Evolutionary conservation across 2,113 vertebrate genomes (phyloP), one percentile per base, ranked within the genome.

Genomic region (Piliocolobus tephrosceles): DNA sequence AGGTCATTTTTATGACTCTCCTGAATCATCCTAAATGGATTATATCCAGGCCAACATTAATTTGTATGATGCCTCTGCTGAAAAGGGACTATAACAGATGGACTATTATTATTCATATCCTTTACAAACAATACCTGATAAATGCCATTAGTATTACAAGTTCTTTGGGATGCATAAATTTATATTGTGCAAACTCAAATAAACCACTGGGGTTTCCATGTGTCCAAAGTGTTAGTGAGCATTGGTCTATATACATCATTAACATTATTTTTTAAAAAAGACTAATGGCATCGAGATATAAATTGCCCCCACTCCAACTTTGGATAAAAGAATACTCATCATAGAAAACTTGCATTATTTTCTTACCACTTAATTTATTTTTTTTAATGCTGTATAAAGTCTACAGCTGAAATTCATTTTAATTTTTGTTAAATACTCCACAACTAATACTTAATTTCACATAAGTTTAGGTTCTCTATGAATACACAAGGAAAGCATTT

Each of bases 71-170:
- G 96, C 73, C 86, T 96, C 73, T 95, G 16, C 61, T 97, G 45
- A 94, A 95, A 96, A 94, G 32, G 43, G 72, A 96, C 79, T 68
- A 81, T 2, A 83, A 32, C 78, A 94, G 78, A 92, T 96, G n/a
- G 79, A 90, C 43, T 96, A 68, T 84, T 88, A 88, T 88, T 96
- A 78, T 96, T 96, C 72, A 88, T 83, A 47, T 30, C 43, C 55
- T 95, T 95, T 86, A 79, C 16, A 94, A 94, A 95, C 43, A 97
- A 84, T 94, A 94, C 45, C 52, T 95, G 89, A 75, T 91, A 97
- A 95, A 91, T 91, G 8, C 8, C 52, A 75, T 83, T 52, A 88
- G 18, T 70, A 81, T 72, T 66, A 79, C 18, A 76, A 58, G 14
- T 57, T 94, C 68, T 91, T 86, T 91, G 83, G 64, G 40, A 75